These are phyloP conservation scores for Phataginus tetradactyla DNA, from an alignment of 2,797 vertebrate species.

Conservation along the genomic window DNA sequence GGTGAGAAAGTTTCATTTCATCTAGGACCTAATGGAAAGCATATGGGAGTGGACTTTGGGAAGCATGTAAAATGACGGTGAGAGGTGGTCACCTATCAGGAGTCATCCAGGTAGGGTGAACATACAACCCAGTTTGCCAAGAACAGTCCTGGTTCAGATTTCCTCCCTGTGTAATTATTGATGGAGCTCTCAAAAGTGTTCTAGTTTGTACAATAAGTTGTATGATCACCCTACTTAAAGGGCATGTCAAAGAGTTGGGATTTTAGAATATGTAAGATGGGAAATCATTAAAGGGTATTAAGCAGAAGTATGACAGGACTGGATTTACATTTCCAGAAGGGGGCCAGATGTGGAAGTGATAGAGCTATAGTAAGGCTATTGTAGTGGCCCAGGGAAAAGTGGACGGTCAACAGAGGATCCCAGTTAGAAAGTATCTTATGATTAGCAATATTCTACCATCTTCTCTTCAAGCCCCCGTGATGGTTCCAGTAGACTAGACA, in stretches of 20 bases:
- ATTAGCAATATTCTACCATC: not conserved
- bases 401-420: not conserved
- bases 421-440: not conserved
- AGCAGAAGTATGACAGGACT: not conserved
- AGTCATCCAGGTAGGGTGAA: not conserved
- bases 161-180: not conserved
- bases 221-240: not conserved
- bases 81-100: not conserved
- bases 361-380: not conserved
- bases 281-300: constrained; percentile 8
- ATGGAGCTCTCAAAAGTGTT: not conserved
- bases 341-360: not conserved
- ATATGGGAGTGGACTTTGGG: not conserved
- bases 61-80: not conserved
- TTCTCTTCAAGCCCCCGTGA: not conserved
- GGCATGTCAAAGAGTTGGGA: not conserved
- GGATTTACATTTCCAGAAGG: constrained; percentile 11
- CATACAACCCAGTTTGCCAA: not conserved
- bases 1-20: not conserved
- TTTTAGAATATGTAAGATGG: constrained; percentile 15
- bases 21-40: not conserved
- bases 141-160: not conserved
- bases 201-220: not conserved
- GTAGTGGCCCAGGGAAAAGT: not conserved
- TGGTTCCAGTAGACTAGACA: not conserved